These are phyloP conservation scores for Charadrius vociferus DNA, from an alignment of 2,113 vertebrate species.

Conservation along the genomic window DNA sequence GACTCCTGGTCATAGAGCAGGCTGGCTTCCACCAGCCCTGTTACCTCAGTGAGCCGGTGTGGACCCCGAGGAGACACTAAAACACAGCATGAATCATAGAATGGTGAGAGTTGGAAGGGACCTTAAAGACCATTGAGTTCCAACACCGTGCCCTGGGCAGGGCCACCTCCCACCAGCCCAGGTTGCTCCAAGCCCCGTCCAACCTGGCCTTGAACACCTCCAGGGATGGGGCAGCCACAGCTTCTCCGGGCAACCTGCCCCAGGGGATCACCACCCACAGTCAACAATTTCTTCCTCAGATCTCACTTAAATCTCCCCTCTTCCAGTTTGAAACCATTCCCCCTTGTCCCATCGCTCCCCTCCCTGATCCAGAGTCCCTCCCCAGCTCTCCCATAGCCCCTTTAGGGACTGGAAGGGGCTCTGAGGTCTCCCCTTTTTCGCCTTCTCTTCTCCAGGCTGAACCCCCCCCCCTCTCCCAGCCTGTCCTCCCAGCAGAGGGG, in stretches of 20 bases:
- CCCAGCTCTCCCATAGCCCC: not conserved
- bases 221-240: not conserved
- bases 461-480: too few relatives aligned
- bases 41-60: rapidly evolving
- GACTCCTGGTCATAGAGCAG: too few relatives aligned
- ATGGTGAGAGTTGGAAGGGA: not conserved
- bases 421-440: not conserved
- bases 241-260: not conserved
- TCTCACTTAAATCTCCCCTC: not conserved
- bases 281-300: not conserved
- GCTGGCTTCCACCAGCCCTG: too few relatives aligned
- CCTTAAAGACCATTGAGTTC: not conserved
- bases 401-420: not conserved
- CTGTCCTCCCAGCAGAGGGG: too few relatives aligned
- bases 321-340: not conserved
- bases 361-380: not conserved
- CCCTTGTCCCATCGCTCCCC: not conserved
- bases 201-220: not conserved
- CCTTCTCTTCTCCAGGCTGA: not conserved
- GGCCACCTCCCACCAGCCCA: not conserved
- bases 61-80: too few relatives aligned
- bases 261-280: not conserved
- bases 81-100: not conserved
- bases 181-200: not conserved
- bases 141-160: not conserved